These are phyloP conservation scores for Vireo altiloquus DNA, from an alignment of 2,113 vertebrate species.

Conservation along the genomic window DNA sequence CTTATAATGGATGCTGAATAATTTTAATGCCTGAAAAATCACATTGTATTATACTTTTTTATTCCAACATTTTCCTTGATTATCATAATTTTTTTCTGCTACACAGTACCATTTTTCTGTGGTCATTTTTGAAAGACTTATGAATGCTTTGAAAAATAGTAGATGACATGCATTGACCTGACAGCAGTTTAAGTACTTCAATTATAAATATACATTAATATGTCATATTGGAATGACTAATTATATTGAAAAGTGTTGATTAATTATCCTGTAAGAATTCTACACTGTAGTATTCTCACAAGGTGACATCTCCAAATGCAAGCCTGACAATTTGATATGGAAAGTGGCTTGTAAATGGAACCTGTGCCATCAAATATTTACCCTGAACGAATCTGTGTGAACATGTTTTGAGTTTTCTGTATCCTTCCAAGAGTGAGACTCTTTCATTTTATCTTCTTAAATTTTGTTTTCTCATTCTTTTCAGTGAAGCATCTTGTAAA, in stretches of 20 bases:
- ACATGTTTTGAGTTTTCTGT: neutral
- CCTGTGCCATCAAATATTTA: neutral
- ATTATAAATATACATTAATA: constrained; percentile 46
- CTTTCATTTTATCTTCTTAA: neutral
- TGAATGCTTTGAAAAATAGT: neutral
- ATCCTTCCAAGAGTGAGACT: neutral
- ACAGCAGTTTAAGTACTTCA: constrained; percentile 37
- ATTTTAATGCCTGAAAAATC: neutral
- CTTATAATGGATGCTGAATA: neutral
- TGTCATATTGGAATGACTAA: constrained; percentile 30
- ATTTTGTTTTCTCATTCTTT: neutral
- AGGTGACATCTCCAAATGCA: constrained; percentile 31
- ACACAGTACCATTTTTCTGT: neutral
- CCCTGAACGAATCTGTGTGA: neutral
- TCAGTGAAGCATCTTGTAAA: neutral
- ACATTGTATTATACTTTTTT: neutral
- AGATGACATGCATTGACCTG: neutral
- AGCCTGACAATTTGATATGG: neutral
- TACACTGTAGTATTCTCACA: neutral
- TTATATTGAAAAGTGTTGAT: constrained; percentile 16
- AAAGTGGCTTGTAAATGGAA: neutral
- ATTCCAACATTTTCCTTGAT: neutral
- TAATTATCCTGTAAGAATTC: constrained; percentile 15
- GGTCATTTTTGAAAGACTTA: neutral
- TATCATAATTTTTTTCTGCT: neutral